Evolutionary conservation across 1,140 invertebrate species (phyloP).

Genomic region (Pissodes strobi): DNA sequence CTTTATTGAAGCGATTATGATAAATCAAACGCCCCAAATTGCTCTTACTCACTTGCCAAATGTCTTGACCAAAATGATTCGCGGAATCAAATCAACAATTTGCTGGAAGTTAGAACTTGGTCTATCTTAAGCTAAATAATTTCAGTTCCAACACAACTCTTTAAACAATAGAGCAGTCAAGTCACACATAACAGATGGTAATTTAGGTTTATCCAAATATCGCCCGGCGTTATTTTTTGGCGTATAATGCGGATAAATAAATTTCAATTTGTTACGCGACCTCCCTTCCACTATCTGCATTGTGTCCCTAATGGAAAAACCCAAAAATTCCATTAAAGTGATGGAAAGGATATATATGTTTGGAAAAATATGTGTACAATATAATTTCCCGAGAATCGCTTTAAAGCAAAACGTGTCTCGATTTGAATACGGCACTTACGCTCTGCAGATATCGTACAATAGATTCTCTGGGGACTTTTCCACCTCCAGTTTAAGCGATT

Average conservation of each 20-base stretch:
- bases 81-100: too few species aligned
- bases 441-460: conserved; percentile 18
- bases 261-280: conserved; percentile 19
- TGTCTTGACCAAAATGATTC: too few species aligned
- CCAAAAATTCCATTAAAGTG: conserved; percentile 24
- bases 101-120: too few species aligned
- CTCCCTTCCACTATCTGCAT: neutral
- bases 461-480: conserved; percentile 18
- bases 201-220: too few species aligned
- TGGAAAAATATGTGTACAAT: conserved; percentile 24
- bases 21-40: too few species aligned
- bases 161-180: too few species aligned
- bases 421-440: conserved; percentile 30
- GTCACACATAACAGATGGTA: too few species aligned
- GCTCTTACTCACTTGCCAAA: too few species aligned
- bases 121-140: too few species aligned
- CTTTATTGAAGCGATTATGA: too few species aligned
- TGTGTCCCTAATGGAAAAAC: conserved; percentile 28
- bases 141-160: too few species aligned
- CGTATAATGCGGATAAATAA: neutral
- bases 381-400: conserved; percentile 26
- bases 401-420: conserved; percentile 26
- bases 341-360: conserved; percentile 22
- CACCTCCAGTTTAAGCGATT: conserved; percentile 17
- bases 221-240: too few species aligned